Evolutionary conservation across 2,113 vertebrate species (phyloP), one percentile per base, ranked within the genome.

Genomic region (Thalassoma bifasciatum): DNA sequence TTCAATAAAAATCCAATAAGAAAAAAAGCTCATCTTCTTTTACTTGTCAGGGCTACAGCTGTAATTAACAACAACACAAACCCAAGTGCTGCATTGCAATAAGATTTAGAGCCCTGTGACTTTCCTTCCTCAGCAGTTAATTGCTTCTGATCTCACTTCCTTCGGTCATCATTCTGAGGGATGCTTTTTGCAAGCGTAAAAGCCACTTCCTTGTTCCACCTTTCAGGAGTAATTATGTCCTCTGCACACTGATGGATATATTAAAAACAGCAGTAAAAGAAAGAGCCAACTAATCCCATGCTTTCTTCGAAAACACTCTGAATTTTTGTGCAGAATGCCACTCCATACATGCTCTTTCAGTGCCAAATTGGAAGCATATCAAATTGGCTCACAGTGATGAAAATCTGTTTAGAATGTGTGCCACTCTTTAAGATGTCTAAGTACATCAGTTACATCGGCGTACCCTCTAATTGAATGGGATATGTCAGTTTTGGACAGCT

Each of bases 71-170:
- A 61, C 70, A 84, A 66, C 63, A 72, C 79, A 73, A 62, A 75
- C 67, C 75, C 46, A 73, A 83, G 66, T 79, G 73, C 70, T 75
- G 60, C 54, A 26, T 61, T 50, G 77, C 79, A 77, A 49, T 72
- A 84, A 72, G 82, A 87, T 86, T 90, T 83, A 83, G 22, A 78
- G 66, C 72, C 70, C 71, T 64, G 63, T 51, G 80, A 81, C 79
- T 90, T 68, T 72, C 78, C 75, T 61, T 76, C 54, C 60, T 69
- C 40, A 44, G 72, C 62, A 66, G 75, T 83, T 88, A 88, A 85
- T 89, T 89, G 82, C 80, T 68, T 87, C 83, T 86, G 88, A 88
- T 88, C 85, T 88, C 76, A 84, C 82, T 81, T 86, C 83, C 84
- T 76, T 75, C 74, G 63, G 81, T 85, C 84, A 88, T 86, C 85